Percentiles rank a stretch among this genome's conserved stretches.
Conservation (phyloP, 2,888 invertebrate species). For the Suillia variegata region DNA sequence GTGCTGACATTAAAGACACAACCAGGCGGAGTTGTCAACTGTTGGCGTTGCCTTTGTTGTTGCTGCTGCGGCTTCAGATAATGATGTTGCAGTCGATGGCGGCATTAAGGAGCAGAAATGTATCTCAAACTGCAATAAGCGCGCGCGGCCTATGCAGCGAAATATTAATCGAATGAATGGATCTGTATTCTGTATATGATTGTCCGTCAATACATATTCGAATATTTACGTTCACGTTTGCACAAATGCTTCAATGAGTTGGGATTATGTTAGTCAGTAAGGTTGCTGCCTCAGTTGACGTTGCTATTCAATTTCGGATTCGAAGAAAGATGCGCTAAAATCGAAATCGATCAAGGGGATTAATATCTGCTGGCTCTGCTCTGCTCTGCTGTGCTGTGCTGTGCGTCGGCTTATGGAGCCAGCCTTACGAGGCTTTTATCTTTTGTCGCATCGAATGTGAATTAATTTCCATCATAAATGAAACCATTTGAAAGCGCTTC, state of each 20-base stretch:
- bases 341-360: constrained; percentile 6
- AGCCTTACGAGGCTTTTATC: background rate
- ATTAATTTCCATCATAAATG: constrained; percentile 1
- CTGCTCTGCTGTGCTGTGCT: too few species aligned
- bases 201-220: background rate
- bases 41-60: background rate
- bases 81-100: background rate
- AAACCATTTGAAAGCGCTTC: background rate
- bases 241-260: background rate
- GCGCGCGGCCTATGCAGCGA: background rate
- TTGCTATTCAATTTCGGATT: constrained; percentile 2
- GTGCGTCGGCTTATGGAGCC: background rate
- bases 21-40: too few species aligned
- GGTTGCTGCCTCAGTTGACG: too few species aligned
- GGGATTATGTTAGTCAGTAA: background rate
- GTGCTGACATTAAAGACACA: background rate
- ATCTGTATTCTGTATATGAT: too few species aligned
- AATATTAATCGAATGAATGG: background rate
- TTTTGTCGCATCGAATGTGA: background rate
- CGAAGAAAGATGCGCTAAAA: background rate
- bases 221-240: background rate
- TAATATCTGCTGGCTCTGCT: background rate
- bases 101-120: background rate
- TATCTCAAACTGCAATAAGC: background rate
- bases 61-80: background rate